A percentile compares a stretch with the other conserved stretches of the same genome.
Conservation (phyloP, 35 echinoderm and acorn worm genomes). For the Nesometra sesokonis region DNA sequence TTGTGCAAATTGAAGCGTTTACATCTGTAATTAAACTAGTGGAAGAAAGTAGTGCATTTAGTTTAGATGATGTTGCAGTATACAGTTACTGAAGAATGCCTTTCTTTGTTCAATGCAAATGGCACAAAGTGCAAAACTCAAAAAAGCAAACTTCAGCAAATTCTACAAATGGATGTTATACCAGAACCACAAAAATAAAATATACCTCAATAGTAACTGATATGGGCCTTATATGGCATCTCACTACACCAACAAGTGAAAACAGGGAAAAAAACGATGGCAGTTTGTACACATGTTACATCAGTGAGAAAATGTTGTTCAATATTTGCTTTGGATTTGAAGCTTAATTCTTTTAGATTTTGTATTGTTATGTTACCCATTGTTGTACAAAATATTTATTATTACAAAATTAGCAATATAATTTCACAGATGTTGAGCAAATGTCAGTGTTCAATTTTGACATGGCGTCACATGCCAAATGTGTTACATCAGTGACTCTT, state of each 20-base stretch:
- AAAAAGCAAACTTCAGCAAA: conserved; percentile 40
- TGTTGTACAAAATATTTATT: too few species aligned
- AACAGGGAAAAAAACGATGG: conserved; percentile 27
- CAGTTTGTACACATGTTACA: conserved; percentile 3
- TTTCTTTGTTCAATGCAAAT: conserved; percentile 32
- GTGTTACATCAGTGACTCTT: too few species aligned
- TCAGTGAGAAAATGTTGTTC: conserved; percentile 6
- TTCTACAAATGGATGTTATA: conserved; percentile 1
- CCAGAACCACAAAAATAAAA: conserved; percentile 32
- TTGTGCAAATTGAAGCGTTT: conserved; percentile 31
- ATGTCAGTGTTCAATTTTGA: too few species aligned
- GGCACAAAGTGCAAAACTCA: conserved; percentile 26
- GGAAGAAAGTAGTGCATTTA: conserved; percentile 16
- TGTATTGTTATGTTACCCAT: too few species aligned
- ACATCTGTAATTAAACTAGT: conserved; percentile 28
- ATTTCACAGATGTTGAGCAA: too few species aligned
- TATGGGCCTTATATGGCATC: conserved; percentile 33
- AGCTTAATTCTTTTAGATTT: too few species aligned
- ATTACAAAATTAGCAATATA: too few species aligned
- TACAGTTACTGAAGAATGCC: conserved; percentile 30
- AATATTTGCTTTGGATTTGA: not conserved
- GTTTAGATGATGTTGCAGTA: conserved; percentile 37
- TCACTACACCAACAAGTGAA: conserved; percentile 20
- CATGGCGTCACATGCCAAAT: too few species aligned
- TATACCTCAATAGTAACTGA: conserved; percentile 25